Evolutionary conservation across 2,888 invertebrate species (phyloP), one percentile per base, ranked within the genome.

Genomic region (Psylliodes chrysocephalus): DNA sequence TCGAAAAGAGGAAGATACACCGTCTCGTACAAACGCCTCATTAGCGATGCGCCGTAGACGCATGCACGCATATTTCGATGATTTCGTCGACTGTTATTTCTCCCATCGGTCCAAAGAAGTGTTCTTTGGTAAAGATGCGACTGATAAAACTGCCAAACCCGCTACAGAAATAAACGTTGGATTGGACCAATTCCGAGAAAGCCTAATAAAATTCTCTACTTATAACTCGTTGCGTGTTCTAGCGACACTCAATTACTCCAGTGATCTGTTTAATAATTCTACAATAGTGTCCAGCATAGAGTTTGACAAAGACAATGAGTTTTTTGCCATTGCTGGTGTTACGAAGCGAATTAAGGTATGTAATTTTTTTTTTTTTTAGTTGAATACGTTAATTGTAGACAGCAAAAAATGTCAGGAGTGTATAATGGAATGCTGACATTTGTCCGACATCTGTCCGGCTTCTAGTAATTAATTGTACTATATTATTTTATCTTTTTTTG

Each of bases 271-370:
- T 79, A 93, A 92, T 79, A 92, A 91, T 78, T 92, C 92, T 2
- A 93, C 92, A 3, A 93, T 94, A 69, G 93, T 93, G 3, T 93
- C 93, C 18, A 95, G 95, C 74, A 96, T 97, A 72, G 96, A 96
- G 82, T 97, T 97, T 84, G 96, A 97, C 81, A 94, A 95, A 82
- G 96, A 97, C 82, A 92, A 94, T 80, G 96, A 97, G 84, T 93
- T 91, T 82, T 96, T 97, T 83, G 96, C 96, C 0, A 95, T 97
- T 73, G 96, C 96, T 28, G 96, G 97, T 1, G 96, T 97, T 8
- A 96, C 96, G 0, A 95, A 95, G 80, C 89, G 94, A 66, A 96
- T 97, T 62, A 96, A 96, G 85, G 59, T 59, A 51, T 28, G 59
- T 59, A 40, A 25, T 47, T 18, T 2, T 10, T 1, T 18, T 40